These are phyloP conservation scores for Actinia equina DNA, from an alignment of 64 coral and sea anemone genomes.

Conservation along the genomic window DNA sequence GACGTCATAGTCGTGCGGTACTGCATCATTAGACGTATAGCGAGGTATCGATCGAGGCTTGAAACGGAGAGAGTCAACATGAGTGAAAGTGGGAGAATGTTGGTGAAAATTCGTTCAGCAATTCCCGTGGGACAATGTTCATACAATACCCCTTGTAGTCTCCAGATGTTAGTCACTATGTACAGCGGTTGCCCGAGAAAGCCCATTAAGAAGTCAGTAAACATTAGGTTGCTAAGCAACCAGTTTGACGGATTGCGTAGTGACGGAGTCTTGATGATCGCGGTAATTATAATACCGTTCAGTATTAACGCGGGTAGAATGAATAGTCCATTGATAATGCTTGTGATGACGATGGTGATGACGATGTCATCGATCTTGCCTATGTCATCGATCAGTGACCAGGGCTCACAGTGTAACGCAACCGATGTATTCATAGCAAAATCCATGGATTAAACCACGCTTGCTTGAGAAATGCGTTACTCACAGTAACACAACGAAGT, in stretches of 20 bases:
- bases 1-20: conserved; percentile 21
- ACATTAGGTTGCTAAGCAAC: conserved; percentile 10
- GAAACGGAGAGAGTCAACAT: conserved; percentile 7
- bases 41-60: conserved; percentile 12
- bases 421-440: not conserved
- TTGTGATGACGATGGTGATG: not conserved
- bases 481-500: not conserved
- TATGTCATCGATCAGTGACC: not conserved
- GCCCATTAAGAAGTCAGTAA: conserved; percentile 13
- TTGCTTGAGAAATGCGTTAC: not conserved
- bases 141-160: not conserved
- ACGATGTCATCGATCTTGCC: not conserved
- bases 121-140: not conserved
- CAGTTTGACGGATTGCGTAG: conserved; percentile 2
- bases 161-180: conserved; percentile 9
- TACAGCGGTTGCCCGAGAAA: conserved; percentile 16
- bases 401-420: not conserved
- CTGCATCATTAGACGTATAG: conserved; percentile 17
- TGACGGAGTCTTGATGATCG: conserved; percentile 2
- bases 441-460: not conserved
- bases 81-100: not conserved
- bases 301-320: not conserved
- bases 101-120: not conserved
- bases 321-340: not conserved
- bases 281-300: not conserved